Evolutionary conservation across 2,888 invertebrate species (phyloP), one percentile per base, ranked within the genome.

Genomic region (Cremastinae sp.): DNA sequence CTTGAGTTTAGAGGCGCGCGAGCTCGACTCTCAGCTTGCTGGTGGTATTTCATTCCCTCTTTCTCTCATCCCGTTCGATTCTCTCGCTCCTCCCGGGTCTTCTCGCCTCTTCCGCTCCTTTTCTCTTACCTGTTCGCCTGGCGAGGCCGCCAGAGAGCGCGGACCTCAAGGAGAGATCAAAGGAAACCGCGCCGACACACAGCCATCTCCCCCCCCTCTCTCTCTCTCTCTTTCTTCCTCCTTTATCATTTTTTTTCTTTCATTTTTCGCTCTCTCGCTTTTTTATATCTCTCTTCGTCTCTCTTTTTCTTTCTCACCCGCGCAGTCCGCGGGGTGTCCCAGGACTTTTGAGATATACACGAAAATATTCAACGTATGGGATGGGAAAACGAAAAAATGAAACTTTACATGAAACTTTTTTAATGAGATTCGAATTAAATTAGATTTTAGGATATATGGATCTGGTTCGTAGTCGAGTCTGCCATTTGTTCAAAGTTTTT

Each of bases 271-370:
- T 83, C 81, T 80, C 77, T 72, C 75, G 81, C 86, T 85, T 83
- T 80, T 82, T 82, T 82, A 82, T 81, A 78, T n/a, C n/a, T n/a
- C 82, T 82, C 83, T 86, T 82, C 85, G 82, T 85, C 86, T n/a
- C n/a, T n/a, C n/a, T n/a, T n/a, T n/a, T n/a, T n/a, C 88, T 87
- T 87, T 87, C 88, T 87, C 88, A 85, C 28, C 28, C 28, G 28
- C 28, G 28, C 28, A 28, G 28, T 28, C 28, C 28, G 28, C 28
- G 28, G 28, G 84, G 84, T 82, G 56, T 55, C 55, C 39, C 20
- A 16, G 81, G 84, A 84, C n/a, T n/a, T n/a, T n/a, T n/a, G n/a
- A n/a, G n/a, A n/a, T n/a, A n/a, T n/a, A n/a, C n/a, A n/a, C n/a
- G n/a, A n/a, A n/a, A n/a, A n/a, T n/a, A n/a, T n/a, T n/a, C n/a